phyloP scores from a whole-genome alignment of 2,888 invertebrate species.

The Geophilus truncorum region DNA sequence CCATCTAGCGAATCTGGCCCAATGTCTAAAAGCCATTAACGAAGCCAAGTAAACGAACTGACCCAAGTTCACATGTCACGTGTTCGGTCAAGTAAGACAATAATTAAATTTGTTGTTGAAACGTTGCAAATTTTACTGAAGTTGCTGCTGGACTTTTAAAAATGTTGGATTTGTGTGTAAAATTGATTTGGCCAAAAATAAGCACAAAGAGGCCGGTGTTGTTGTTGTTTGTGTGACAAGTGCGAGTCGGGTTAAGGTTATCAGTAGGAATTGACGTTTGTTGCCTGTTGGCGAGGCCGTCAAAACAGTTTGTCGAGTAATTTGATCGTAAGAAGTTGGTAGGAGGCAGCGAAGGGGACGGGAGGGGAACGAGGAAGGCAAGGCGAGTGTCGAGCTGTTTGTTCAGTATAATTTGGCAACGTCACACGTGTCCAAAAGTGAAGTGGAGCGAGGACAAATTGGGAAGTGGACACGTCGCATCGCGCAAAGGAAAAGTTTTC shows the following conservation, averaged over 20 bases:
- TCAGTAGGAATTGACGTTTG: neutral
- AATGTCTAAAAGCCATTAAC: too few relatives aligned
- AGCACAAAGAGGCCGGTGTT: neutral
- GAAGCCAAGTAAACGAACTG: too few relatives aligned
- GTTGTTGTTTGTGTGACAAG: neutral
- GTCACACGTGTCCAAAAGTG: neutral
- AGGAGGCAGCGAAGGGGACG: neutral
- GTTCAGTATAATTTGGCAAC: slow-evolving; percentile 19
- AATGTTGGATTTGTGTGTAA: too few relatives aligned
- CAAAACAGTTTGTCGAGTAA: neutral
- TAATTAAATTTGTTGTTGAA: too few relatives aligned
- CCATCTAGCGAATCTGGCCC: too few relatives aligned
- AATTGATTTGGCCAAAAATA: too few relatives aligned
- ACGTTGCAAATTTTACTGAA: too few relatives aligned
- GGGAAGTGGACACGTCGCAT: neutral
- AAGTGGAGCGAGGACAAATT: slow-evolving; percentile 13
- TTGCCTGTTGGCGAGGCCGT: neutral
- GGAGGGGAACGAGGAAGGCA: neutral
- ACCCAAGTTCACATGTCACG: too few relatives aligned
- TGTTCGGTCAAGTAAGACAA: too few relatives aligned
- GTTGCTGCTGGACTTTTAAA: too few relatives aligned
- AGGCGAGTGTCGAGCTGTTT: neutral
- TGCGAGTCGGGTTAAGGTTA: neutral
- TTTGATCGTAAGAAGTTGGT: neutral
- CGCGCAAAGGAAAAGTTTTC: neutral